These are phyloP conservation scores for Alosa alosa DNA, from an alignment of 2,113 vertebrate genomes.

Conservation along the genomic window DNA sequence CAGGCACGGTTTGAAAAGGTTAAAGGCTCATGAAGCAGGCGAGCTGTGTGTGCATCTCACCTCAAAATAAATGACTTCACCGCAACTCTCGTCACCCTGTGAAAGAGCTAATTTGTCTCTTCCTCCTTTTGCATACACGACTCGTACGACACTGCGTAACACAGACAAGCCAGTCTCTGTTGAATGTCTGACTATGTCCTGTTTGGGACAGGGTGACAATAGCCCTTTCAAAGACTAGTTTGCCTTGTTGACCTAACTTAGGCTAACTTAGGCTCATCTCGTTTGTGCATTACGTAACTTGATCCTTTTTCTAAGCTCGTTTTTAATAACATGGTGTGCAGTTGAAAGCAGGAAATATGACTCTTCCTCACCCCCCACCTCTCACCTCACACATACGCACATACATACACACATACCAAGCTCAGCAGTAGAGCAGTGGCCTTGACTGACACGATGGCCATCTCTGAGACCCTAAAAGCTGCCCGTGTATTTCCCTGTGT, in stretches of 20 bases:
- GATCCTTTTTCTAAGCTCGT: not conserved
- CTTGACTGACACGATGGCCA: constrained; percentile 51
- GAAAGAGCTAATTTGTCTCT: constrained; percentile 9
- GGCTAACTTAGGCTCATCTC: not conserved
- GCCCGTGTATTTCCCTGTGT: constrained; percentile 60
- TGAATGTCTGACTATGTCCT: not conserved
- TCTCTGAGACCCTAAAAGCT: constrained; percentile 56
- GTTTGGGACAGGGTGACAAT: not conserved
- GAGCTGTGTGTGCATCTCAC: constrained; percentile 59
- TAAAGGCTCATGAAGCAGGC: constrained; percentile 47
- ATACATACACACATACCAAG: not conserved
- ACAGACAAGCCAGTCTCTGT: constrained; percentile 1
- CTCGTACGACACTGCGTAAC: not conserved
- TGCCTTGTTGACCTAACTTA: not conserved
- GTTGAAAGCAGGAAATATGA: not conserved
- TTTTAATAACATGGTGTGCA: not conserved
- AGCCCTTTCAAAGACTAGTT: not conserved
- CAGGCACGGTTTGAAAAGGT: constrained; percentile 43
- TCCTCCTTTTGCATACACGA: constrained; percentile 33
- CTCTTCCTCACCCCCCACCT: not conserved
- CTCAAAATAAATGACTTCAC: constrained; percentile 69
- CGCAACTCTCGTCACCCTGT: constrained; percentile 62
- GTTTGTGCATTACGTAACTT: not conserved
- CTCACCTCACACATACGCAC: not conserved
- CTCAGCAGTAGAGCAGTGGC: constrained; percentile 24